phyloP scores from a whole-genome alignment of 2,797 vertebrate species.

The Choloepus didactylus region DNA sequence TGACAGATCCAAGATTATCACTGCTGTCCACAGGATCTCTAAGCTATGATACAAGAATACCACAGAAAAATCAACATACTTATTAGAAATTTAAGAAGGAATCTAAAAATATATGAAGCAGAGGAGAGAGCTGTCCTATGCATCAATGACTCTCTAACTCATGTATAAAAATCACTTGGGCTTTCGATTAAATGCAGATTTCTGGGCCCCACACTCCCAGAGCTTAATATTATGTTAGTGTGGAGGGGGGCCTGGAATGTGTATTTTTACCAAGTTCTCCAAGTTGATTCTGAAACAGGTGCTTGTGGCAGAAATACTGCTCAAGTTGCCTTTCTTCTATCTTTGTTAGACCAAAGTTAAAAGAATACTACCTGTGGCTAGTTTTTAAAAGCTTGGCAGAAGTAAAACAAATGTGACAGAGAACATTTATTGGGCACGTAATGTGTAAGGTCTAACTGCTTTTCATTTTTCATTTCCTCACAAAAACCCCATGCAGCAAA shows the following conservation, averaged over 20 bases:
- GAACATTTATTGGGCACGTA: fast-evolving
- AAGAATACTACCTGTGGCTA: fast-evolving
- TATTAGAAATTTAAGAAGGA: neutral
- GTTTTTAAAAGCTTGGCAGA: too few relatives aligned
- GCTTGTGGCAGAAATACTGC: neutral
- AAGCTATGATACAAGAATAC: conserved; percentile 88
- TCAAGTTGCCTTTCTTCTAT: neutral
- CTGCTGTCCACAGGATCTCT: conserved; percentile 91
- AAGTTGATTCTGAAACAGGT: neutral
- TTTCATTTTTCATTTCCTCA: neutral
- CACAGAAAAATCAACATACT: neutral
- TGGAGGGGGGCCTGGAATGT: neutral
- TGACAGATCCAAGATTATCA: conserved; percentile 91
- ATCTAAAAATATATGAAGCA: fast-evolving
- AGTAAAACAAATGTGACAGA: fast-evolving
- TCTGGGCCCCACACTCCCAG: neutral
- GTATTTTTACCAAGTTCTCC: neutral
- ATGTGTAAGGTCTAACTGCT: fast-evolving
- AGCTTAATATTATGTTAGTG: fast-evolving
- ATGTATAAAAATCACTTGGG: fast-evolving
- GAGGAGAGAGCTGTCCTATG: neutral
- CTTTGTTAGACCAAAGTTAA: neutral
- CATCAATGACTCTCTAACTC: neutral
- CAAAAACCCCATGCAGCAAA: neutral
- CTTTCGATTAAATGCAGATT: neutral